Base-by-base conservation (phyloP, 92 coral and sea anemone genomes). In the Desmophyllum pertusum region DNA sequence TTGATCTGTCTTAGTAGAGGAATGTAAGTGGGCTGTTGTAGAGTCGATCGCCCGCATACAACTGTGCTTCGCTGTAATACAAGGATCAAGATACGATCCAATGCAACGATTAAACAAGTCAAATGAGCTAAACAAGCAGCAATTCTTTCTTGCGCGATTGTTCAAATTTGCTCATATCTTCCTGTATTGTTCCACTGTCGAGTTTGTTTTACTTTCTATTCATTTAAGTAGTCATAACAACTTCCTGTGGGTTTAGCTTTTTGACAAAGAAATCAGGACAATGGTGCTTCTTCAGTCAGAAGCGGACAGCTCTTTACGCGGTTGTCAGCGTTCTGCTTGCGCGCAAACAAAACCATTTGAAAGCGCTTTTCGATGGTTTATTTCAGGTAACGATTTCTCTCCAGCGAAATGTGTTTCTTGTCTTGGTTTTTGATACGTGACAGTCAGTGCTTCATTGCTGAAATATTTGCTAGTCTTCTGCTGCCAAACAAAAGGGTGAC, bases 171-270 rank as follows among this genome's bases (percentile, higher is more conserved):
- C 71, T 53, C 79, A 72, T 82, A 18, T 51, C 71, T 57, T 41
- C 59, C 57, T 37, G 42, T 55, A 71, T 82, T 71, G 79, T 82
- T 82, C 62, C 43, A 71, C 72, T 55, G 70, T 55, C 70, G 61
- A 82, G 75, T 75, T 84, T 84, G 76, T 75, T 84, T 82, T 82
- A 82, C 87, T 65, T 84, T 75, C 75, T 19, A 75, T 75, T 75
- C 82, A 75, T 41, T 84, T 70, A 62, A 84, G 81, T 75, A 84
- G 82, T 17, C 81, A 84, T 84, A 84, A 84, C 82, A 84, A 84
- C 87, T 84, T 84, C 87, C 87, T 84, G 87, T 75, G 87, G 59
- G 42, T 37, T 63, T 1, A 31, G 40, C 36, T 53, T 51, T 73
- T 42, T 27, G 69, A 70, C 78, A 68, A 72, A 53, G 65, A 52